phyloP scores from a whole-genome alignment of 2,113 vertebrate genomes.

The Crypturellus undulatus region DNA sequence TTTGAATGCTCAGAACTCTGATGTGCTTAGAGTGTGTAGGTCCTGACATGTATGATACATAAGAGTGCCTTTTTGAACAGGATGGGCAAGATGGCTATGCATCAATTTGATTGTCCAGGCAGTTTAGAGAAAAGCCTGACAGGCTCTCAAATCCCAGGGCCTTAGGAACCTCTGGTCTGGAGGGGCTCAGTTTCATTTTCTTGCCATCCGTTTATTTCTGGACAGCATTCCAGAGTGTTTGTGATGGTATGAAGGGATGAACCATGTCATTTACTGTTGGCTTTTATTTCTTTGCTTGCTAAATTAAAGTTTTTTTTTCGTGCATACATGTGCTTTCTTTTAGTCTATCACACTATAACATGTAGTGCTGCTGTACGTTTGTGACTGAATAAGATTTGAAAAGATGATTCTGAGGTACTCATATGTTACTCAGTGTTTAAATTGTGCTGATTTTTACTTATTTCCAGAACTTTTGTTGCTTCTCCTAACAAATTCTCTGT shows the following conservation, averaged over 20 bases:
- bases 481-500: not conserved
- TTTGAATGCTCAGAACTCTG: not conserved
- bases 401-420: constrained; percentile 5
- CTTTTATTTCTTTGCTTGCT: constrained; percentile 4
- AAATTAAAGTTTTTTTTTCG: constrained; percentile 24
- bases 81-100: not conserved
- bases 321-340: constrained; percentile 15
- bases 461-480: not conserved
- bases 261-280: constrained; percentile 24
- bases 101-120: not conserved
- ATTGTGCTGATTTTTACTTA: not conserved
- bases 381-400: not conserved
- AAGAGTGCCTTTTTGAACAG: not conserved
- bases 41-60: not conserved
- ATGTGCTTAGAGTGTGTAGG: not conserved
- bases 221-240: not conserved
- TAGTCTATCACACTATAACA: not conserved
- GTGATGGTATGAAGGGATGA: not conserved
- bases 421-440: not conserved
- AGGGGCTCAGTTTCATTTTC: not conserved
- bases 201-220: not conserved
- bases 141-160: not conserved
- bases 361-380: not conserved
- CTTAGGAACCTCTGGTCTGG: not conserved
- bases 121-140: rapidly evolving